Conservation (phyloP, 2,888 invertebrate species). For the Andrena minutula region DNA sequence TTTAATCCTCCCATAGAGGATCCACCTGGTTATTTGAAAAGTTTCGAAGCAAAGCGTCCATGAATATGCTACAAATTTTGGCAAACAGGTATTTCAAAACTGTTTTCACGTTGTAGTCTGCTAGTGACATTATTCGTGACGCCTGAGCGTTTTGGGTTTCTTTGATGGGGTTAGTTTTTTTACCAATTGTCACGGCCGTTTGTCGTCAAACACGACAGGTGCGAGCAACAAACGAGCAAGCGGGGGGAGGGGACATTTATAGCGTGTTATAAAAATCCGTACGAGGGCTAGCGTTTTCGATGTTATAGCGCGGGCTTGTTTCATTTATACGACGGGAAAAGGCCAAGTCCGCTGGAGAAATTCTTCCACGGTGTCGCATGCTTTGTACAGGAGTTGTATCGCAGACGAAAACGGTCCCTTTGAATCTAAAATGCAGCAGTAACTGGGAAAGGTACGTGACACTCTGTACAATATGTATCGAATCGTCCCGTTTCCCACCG, state of each 20-base stretch:
- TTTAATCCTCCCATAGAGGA: background rate
- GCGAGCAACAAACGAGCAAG: background rate
- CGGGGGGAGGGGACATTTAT: background rate
- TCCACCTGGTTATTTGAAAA: background rate
- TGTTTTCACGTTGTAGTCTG: constrained; percentile 17
- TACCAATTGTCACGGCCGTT: constrained; percentile 4
- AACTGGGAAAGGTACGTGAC: constrained; percentile 63
- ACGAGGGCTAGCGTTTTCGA: background rate
- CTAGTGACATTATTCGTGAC: constrained; percentile 30
- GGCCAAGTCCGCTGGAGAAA: background rate
- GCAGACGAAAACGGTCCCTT: constrained; percentile 60
- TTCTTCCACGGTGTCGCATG: background rate
- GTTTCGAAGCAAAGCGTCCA: background rate
- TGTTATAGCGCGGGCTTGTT: background rate
- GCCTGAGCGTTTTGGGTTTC: constrained; percentile 14
- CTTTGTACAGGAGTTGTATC: constrained; percentile 27
- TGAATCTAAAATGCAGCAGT: constrained; percentile 65
- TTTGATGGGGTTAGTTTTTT: constrained; percentile 7
- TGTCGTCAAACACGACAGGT: constrained; percentile 9
- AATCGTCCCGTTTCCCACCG: constrained; percentile 54
- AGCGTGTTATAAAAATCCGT: constrained; percentile 13
- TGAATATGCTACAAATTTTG: constrained; percentile 1
- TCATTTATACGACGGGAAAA: background rate
- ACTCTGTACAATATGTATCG: constrained; percentile 68
- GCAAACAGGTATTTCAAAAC: constrained; percentile 43